Base-by-base conservation (phyloP, 2,888 invertebrate genomes). In the Metallyticus violacea region DNA sequence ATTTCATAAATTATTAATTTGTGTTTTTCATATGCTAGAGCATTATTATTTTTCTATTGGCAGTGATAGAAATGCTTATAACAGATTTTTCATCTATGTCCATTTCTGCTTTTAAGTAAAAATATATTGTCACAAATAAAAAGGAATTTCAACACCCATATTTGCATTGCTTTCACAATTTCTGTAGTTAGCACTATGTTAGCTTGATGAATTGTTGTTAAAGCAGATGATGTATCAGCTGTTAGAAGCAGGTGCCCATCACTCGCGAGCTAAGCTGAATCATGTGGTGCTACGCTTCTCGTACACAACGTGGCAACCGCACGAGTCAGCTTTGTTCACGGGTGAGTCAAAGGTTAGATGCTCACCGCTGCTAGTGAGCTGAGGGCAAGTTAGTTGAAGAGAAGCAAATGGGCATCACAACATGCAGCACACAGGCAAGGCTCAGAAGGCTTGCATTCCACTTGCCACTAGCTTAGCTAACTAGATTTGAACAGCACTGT, bases 281-380 rank as follows among this genome's bases (percentile, higher is more conserved):
- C 94, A 94, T 94, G 94, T 94, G 94, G 94, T 95, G 94, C 94
- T 95, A 95, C 94, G 94, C 91, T 88, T 89, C 89, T 90, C 89
- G 89, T 91, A 89, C 90, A 88, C 90, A 90, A 92, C 94, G 94
- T 93, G 93, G 92, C 93, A 92, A 93, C 91, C 92, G 92, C 93
- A 93, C 89, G 91, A 94, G 93, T 92, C 93, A 93, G 93, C 94
- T 92, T 29, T 26, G 77, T 29, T 83, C 83, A 83, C 26, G 25
- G 77, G 22, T 15, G 40, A 62, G 40, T 62, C 40, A 15, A 40
- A 62, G 40, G 40, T 62, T 62, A 62, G 40, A 62, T 62, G 40
- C 40, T 62, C 40, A 62, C 40, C 40, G 22, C 40, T 62, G 40
- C 40, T 62, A 62, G 40, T 62, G 9, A 62, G 40, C 22, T 62